Conservation (phyloP, 2,888 invertebrate species). For the Fragum fragum region DNA sequence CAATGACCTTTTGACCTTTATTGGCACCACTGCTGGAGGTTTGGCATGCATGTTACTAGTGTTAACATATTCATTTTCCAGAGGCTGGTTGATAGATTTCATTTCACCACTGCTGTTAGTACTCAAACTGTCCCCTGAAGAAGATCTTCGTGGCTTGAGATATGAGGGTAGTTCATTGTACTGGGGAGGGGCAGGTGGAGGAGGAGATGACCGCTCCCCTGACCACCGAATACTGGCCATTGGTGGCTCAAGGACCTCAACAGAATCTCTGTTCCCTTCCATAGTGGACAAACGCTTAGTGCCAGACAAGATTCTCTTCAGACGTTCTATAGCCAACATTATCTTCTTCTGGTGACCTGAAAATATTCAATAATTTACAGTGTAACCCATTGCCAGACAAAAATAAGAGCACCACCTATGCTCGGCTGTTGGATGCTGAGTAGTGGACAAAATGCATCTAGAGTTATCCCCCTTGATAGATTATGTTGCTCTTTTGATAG, state of each 20-base stretch:
- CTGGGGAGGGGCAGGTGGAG: constrained; percentile 68
- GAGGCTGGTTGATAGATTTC: constrained; percentile 55
- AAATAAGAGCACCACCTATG: too few species aligned
- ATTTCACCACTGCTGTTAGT: constrained; percentile 74
- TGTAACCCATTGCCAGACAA: too few species aligned
- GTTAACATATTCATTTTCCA: constrained; percentile 66
- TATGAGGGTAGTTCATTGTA: constrained; percentile 70
- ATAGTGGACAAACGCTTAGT: constrained; percentile 81
- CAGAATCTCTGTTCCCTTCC: constrained; percentile 74
- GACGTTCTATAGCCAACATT: constrained; percentile 97
- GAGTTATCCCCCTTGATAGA: too few species aligned
- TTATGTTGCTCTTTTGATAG: too few species aligned
- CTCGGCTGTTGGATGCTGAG: too few species aligned
- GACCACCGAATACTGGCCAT: constrained; percentile 76
- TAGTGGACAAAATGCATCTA: too few species aligned
- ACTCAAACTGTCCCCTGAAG: constrained; percentile 81
- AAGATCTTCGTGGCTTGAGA: constrained; percentile 74
- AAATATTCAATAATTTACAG: constrained; percentile 85
- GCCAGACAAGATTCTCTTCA: constrained; percentile 91
- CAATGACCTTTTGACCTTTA: constrained; percentile 83
- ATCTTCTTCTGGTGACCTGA: constrained; percentile 99
- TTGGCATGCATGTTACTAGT: constrained; percentile 71
- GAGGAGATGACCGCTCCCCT: constrained; percentile 75
- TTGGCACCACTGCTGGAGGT: constrained; percentile 87
- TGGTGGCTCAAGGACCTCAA: constrained; percentile 79